Evolutionary conservation across 1,140 invertebrate species (phyloP).

Genomic region (Bombyx mandarina): DNA sequence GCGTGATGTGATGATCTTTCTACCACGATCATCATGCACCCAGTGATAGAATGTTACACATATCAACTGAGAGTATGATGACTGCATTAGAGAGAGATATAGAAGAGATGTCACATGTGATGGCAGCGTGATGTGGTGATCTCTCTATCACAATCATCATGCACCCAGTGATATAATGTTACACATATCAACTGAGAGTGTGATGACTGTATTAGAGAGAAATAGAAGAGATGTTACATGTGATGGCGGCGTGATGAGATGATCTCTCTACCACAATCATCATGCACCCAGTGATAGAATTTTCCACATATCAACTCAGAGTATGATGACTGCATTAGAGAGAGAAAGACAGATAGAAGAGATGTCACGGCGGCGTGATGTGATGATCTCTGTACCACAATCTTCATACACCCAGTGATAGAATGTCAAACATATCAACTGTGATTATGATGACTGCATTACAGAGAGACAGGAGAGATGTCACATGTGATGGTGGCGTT

Average conservation of each 20-base stretch:
- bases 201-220: constrained; percentile 10
- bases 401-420: constrained; percentile 36
- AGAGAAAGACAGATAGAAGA: background rate
- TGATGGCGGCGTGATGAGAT: constrained; percentile 1
- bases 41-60: constrained; percentile 30
- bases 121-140: background rate
- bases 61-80: constrained; percentile 20
- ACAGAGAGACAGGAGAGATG: background rate
- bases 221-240: background rate
- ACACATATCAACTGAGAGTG: constrained; percentile 23
- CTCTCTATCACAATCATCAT: constrained; percentile 12
- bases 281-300: constrained; percentile 35
- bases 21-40: constrained; percentile 16
- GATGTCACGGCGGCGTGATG: no score
- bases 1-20: background rate
- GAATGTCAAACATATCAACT: constrained; percentile 20
- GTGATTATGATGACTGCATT: constrained; percentile 13
- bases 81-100: constrained; percentile 3
- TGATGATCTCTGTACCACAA: background rate
- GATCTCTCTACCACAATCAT: constrained; percentile 5
- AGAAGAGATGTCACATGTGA: background rate
- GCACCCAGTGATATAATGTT: constrained; percentile 22
- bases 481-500: no score
- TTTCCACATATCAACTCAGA: constrained; percentile 22
- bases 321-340: constrained; percentile 11